Evolutionary conservation across 2,113 vertebrate species (phyloP).

Genomic region (Hippocampus zosterae): DNA sequence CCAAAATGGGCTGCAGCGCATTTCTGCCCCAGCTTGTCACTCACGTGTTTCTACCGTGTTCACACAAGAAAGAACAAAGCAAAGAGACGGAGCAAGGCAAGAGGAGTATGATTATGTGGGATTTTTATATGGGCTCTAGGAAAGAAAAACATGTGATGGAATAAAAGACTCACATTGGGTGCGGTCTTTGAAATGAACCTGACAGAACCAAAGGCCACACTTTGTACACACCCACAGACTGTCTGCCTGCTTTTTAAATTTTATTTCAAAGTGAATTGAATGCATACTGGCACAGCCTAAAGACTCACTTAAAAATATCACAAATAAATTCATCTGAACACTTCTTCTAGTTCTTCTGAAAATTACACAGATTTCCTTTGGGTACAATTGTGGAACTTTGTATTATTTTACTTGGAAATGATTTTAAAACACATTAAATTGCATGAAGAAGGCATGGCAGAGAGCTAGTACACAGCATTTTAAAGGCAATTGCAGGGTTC

Average conservation of each 20-base stretch:
- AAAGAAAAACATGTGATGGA: constrained; percentile 11
- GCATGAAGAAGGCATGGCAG: background rate
- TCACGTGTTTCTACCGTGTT: constrained; percentile 31
- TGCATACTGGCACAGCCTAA: background rate
- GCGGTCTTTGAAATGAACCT: constrained; percentile 29
- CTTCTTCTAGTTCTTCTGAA: no score
- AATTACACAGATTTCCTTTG: no score
- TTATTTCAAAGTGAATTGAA: background rate
- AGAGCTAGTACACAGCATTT: background rate
- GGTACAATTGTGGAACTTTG: background rate
- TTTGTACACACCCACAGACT: constrained; percentile 13
- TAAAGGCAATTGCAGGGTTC: background rate
- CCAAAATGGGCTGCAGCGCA: constrained; percentile 5
- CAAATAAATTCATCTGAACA: no score
- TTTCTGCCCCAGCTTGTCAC: constrained; percentile 31
- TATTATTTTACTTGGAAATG: background rate
- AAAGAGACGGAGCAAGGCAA: constrained; percentile 3
- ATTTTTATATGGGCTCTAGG: constrained; percentile 21
- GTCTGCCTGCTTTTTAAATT: constrained; percentile 3
- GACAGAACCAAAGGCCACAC: constrained; percentile 14
- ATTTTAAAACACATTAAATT: background rate
- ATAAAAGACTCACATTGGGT: constrained; percentile 43
- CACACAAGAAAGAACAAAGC: constrained; percentile 2
- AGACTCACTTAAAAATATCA: background rate
- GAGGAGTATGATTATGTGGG: constrained; percentile 24